Evolutionary conservation across 2,113 vertebrate genomes (phyloP), one percentile per base, ranked within the genome.

Genomic region (Saimiri boliviensis): DNA sequence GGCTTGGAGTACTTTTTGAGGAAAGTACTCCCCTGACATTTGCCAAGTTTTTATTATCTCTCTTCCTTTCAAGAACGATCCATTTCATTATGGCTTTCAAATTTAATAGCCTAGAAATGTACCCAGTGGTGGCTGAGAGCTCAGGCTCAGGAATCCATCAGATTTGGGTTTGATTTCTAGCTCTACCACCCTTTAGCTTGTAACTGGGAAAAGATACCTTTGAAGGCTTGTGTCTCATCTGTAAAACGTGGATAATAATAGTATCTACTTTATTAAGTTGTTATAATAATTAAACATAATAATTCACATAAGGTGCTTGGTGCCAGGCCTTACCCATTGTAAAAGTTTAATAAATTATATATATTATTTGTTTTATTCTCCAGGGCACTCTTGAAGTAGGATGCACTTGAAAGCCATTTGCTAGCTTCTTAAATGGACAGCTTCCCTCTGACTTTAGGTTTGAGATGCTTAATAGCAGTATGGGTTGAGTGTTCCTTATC

Each of bases 61-160:
- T 71, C 84, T 93, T 49, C 12, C 76, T 95, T 86, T 89, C 68
- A 68, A 84, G 87, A 94, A 89, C 84, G 95, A 86, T 93, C 73
- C 45, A 86, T 90, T 93, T 96, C 90, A 92, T 95, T 40, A 89
- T 56, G 73, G 63, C 80, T 95, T 95, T 95, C 86, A 85, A 79
- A 89, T 79, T 70, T 83, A 86, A 80, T 47, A 89, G 84, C 68
- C 80, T 83, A 89, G 74, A 63, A 83, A 74, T 77, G 81, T 88
- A 35, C 35, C 37, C 21, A 76, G 82, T 73, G 49, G 76, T 88
- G 74, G 60, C 25, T 14, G 91, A 91, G 86, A 93, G 58, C 81
- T 89, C 70, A 17, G 81, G 74, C 20, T 93, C 56, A 17, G 81
- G 70, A 17, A 8, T 40, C 80, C 91, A 70, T 12, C 74, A 74